Conservation (phyloP, 2,113 vertebrate genomes). For the Chunga burmeisteri region DNA sequence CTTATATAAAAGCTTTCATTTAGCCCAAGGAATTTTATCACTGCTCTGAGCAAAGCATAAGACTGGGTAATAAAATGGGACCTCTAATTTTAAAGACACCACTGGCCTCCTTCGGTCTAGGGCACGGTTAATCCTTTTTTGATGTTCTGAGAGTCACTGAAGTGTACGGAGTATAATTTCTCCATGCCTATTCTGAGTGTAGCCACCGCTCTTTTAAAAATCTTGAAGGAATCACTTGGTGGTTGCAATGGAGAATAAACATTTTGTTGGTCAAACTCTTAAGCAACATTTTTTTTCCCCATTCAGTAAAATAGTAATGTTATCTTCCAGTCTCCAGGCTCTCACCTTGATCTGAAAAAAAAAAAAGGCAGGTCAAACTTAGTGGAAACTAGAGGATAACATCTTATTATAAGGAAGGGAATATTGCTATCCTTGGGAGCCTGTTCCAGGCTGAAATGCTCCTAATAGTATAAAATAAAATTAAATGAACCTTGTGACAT, state of each 20-base stretch:
- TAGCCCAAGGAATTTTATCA: constrained; percentile 20
- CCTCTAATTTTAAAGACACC: background rate
- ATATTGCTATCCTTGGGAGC: background rate
- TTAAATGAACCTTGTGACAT: background rate
- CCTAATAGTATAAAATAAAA: background rate
- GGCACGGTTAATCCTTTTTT: background rate
- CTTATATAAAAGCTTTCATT: constrained; percentile 47
- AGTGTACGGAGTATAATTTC: background rate
- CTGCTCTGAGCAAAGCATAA: background rate
- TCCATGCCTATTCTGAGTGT: background rate
- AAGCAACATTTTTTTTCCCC: background rate
- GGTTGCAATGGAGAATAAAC: background rate
- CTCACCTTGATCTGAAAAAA: background rate
- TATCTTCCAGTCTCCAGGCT: background rate
- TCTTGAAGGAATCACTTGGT: background rate
- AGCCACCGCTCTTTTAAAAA: background rate
- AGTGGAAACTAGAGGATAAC: background rate
- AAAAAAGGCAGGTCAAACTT: background rate
- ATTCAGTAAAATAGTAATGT: background rate
- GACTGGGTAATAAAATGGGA: background rate
- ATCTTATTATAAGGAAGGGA: background rate
- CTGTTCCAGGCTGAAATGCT: background rate
- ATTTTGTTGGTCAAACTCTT: background rate
- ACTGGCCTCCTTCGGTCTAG: background rate
- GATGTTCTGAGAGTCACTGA: background rate